Base-by-base conservation (phyloP, 2,888 invertebrate genomes). In the Stenolophus ochropezus region DNA sequence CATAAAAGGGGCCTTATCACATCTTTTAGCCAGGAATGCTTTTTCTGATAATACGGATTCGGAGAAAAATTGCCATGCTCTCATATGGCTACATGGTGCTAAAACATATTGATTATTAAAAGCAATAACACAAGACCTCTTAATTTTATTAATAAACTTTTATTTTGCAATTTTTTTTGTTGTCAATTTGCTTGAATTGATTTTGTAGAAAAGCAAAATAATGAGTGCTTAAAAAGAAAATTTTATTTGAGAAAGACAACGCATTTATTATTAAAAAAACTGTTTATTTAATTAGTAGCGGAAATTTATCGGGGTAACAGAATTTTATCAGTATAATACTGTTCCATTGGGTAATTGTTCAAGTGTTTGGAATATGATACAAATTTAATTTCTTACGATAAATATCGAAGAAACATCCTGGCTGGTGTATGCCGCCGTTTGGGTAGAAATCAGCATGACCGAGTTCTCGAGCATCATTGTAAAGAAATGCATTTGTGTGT, bases 11-110 rank as follows among this genome's bases (percentile, higher is more conserved):
- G 56, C 2, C 21, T 56, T 20, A 4, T 42, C 33, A 42, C 61
- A 65, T 4, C 25, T 23, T 27, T 65, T 65, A 14, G 61, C 61
- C 0, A 27, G 61, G 6, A 65, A 65, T 0, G 23, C 25, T 1
- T 4, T 16, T 14, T 65, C 61, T n/a, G 25, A 14, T 14, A 27
- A 14, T 4, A 65, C 25, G 14, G 61, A 25, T 27, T 65, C 61
- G 4, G 25, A 23, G 14, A n/a, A 65, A 14, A 16, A n/a, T n/a
- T 27, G 1, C 61, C 61, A 14, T 14, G 61, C n/a, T 27, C 61
- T 65, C 16, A 14, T 27, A 27, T 65, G 61, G 27, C 61, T 65
- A 25, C 61, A 65, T 25, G 14, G 11, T n/a, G 61, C 61, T 65
- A 27, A 18, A 65, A 14, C 14, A 42, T 42, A 11, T 42, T 42